These are phyloP conservation scores for Sebastes variabilis DNA, from an alignment of 2,797 vertebrate genomes.

Conservation along the genomic window DNA sequence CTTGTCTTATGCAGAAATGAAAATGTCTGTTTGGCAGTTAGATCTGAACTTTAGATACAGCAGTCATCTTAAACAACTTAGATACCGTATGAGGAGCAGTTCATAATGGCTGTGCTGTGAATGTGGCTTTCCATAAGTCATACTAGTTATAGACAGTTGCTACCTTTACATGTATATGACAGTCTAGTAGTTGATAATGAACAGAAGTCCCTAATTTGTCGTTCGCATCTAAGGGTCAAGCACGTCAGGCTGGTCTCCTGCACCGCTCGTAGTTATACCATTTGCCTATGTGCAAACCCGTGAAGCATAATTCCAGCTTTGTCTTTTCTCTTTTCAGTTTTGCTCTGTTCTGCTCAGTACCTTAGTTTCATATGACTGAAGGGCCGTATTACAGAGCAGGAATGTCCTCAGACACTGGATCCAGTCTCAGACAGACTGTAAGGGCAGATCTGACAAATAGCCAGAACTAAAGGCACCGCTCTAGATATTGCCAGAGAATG, in stretches of 20 bases:
- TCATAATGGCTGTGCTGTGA: not conserved
- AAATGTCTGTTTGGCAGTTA: not conserved
- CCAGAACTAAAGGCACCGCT: constrained; percentile 33
- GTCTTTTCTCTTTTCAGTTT: not conserved
- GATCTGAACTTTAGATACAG: not conserved
- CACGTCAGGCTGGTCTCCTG: too few species aligned
- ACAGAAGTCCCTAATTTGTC: not conserved
- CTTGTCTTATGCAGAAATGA: not conserved
- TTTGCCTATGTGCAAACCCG: not conserved
- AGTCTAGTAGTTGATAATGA: not conserved
- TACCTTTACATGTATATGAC: not conserved
- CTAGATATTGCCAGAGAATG: not conserved
- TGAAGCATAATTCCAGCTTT: not conserved
- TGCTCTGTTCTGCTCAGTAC: not conserved
- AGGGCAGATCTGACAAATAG: constrained; percentile 26
- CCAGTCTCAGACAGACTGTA: constrained; percentile 10
- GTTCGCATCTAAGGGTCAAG: not conserved
- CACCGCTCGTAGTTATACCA: too few species aligned
- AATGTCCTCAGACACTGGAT: constrained; percentile 54
- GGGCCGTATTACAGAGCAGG: constrained; percentile 30
- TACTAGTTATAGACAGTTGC: not conserved
- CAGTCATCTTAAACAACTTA: not conserved
- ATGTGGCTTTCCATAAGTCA: not conserved
- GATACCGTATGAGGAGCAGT: not conserved
- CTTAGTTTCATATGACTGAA: constrained; percentile 28